phyloP scores from a whole-genome alignment of 2,113 vertebrate genomes.

The Nettapus auritus region DNA sequence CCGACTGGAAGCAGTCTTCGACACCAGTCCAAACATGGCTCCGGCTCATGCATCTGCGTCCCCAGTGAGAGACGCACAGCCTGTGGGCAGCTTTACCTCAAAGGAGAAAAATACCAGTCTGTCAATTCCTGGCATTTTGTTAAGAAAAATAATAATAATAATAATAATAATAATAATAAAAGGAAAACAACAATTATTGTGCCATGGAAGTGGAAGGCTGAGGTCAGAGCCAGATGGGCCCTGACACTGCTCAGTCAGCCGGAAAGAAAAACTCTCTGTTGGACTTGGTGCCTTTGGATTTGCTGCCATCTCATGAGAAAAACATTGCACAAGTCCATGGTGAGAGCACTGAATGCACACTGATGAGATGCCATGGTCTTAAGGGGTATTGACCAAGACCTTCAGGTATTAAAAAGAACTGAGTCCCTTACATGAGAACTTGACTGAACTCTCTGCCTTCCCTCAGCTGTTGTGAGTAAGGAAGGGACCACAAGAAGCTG shows the following conservation, averaged over 20 bases:
- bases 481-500: background rate
- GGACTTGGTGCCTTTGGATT: background rate
- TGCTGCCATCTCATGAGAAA: background rate
- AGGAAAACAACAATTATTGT: background rate
- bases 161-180: background rate
- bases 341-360: background rate
- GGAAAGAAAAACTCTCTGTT: background rate
- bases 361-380: background rate
- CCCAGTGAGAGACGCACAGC: accelerated
- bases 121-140: background rate
- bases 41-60: background rate
- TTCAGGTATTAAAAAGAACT: background rate
- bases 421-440: background rate
- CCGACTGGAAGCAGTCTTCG: constrained; percentile 4
- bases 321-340: accelerated
- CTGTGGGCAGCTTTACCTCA: background rate
- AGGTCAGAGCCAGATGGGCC: background rate
- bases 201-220: background rate
- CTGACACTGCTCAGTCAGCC: background rate
- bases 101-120: background rate
- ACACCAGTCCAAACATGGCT: background rate
- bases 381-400: background rate
- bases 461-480: background rate
- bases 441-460: background rate
- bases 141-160: background rate